A percentile compares a stretch with the other conserved stretches of the same genome.
Conservation (phyloP, 2,888 invertebrate genomes). For the Andrena bicolor region DNA sequence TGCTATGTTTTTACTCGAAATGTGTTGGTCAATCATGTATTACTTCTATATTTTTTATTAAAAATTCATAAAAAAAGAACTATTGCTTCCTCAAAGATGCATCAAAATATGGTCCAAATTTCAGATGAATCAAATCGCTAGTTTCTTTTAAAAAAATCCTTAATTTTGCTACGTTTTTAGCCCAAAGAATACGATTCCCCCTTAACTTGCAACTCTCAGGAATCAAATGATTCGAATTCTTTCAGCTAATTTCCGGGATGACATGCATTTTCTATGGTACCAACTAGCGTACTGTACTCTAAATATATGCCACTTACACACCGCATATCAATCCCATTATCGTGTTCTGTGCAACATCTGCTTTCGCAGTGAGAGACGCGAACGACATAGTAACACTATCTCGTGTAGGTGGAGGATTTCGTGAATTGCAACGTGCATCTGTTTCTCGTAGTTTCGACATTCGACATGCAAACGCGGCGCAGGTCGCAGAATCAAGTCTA, state of each 20-base stretch:
- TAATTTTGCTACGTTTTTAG: too few species aligned
- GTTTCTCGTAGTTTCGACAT: neutral
- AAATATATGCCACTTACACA: slow-evolving; percentile 5
- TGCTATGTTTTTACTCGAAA: too few species aligned
- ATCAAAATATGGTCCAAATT: too few species aligned
- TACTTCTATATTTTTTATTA: too few species aligned
- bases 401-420: neutral
- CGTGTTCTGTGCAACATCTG: neutral
- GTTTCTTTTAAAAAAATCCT: too few species aligned
- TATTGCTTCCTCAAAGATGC: too few species aligned
- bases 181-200: too few species aligned
- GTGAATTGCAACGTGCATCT: slow-evolving; percentile 8
- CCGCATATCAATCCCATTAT: neutral
- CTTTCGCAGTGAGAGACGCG: neutral
- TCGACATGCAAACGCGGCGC: neutral
- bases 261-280: slow-evolving; percentile 18
- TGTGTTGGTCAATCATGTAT: too few species aligned
- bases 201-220: too few species aligned
- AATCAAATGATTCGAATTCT: neutral
- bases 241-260: neutral
- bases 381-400: too few species aligned
- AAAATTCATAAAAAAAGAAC: too few species aligned
- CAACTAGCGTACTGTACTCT: neutral
- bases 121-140: too few species aligned
- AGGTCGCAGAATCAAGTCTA: neutral